Base-by-base conservation (phyloP, 1,140 invertebrate species). In the Steinernema feltiae region DNA sequence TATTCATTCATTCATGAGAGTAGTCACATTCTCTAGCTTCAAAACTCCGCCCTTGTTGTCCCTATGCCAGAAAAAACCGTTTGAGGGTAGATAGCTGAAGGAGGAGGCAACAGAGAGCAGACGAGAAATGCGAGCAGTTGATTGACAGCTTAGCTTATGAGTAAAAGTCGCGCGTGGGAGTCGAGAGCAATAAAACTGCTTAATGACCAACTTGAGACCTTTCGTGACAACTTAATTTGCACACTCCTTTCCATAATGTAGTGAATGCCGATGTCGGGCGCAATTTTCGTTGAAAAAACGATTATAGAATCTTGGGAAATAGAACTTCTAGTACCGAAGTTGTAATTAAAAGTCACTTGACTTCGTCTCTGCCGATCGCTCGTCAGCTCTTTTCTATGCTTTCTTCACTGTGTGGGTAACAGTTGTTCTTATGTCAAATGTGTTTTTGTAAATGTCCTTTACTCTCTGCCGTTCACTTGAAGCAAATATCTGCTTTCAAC, bases 1-100 rank as follows among this genome's bases (percentile, higher is more conserved):
- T 63, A 63, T 63, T 63, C 24, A 63, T 63, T 63, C 53, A 63
- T 63, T 63, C 53, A 63, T 63, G 53, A 63, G 24, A 63, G 53
- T 27, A 63, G 53, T 63, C 53, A 21, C 53, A 63, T 12, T 27
- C 12, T 63, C 24, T 27, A 3, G 24, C 53, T 63, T 63, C 53
- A 27, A 15, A 41, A 41, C 53, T 63, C 53, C 53, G 53, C 53
- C 53, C 53, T n/a, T 27, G 7, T 63, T 63, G 53, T 63, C 53
- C 3, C 53, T 21, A 63, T n/a, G 41, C 7, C 41, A n/a, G 7
- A 46, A n/a, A 7, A 46, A 46, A 46, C 7, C 41, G n/a, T n/a
- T 46, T 46, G 41, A 46, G 41, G 41, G 41, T 7, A 46, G 7
- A n/a, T 7, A n/a, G n/a, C 41, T n/a, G 41, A 46, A n/a, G 7